These are phyloP conservation scores for Allophyes oxyacanthae DNA, from an alignment of 2,888 invertebrate genomes.

Conservation along the genomic window DNA sequence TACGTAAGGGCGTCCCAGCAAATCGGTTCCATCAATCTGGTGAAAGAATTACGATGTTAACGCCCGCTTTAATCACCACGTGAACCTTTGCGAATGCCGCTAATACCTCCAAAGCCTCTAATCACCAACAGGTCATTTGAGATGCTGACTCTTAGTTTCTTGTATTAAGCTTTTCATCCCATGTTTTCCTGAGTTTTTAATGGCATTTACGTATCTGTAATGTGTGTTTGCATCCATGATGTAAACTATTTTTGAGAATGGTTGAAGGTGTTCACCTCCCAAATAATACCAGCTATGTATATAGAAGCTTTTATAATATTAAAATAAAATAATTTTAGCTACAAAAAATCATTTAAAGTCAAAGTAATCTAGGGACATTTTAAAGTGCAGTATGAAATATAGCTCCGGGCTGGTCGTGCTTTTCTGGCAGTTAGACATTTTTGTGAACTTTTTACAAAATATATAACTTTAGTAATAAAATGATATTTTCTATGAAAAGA, in stretches of 20 bases:
- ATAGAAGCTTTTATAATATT: no score
- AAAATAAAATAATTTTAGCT: neutral
- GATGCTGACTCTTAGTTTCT: conserved; percentile 28
- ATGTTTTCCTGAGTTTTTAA: neutral
- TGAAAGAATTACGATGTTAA: conserved; percentile 65
- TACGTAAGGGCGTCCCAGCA: conserved; percentile 50
- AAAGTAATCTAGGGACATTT: conserved; percentile 51
- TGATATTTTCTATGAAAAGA: neutral
- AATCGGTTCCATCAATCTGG: conserved; percentile 62
- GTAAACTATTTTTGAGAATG: no score
- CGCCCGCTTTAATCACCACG: conserved; percentile 65
- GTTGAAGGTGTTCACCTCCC: no score
- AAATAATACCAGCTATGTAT: neutral
- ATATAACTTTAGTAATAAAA: conserved; percentile 8
- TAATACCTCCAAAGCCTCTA: conserved; percentile 60
- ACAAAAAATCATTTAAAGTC: conserved; percentile 42
- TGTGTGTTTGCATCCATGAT: no score
- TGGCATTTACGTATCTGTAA: neutral
- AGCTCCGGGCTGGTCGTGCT: conserved; percentile 54
- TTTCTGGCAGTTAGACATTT: conserved; percentile 42
- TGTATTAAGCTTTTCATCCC: conserved; percentile 11
- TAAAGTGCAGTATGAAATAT: conserved; percentile 65
- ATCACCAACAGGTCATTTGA: conserved; percentile 55
- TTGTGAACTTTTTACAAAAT: conserved; percentile 18
- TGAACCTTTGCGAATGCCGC: conserved; percentile 56